Conservation (phyloP, 2,797 vertebrate genomes). For the Remorina albescens region DNA sequence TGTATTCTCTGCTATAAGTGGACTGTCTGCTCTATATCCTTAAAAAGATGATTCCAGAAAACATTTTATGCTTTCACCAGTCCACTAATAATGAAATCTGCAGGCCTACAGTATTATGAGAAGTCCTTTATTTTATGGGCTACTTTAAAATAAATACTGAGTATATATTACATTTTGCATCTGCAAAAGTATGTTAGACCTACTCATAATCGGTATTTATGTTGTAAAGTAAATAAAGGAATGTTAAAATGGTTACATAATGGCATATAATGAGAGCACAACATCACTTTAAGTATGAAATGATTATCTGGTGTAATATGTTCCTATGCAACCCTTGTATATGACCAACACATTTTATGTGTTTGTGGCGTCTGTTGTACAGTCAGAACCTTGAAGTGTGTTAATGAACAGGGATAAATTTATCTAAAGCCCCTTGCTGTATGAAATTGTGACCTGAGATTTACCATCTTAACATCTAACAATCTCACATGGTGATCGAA, state of each 20-base stretch:
- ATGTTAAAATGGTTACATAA: too few relatives aligned
- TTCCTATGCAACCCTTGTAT: neutral
- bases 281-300: neutral
- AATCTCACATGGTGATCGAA: slow-evolving; percentile 3
- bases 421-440: neutral
- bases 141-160: too few relatives aligned
- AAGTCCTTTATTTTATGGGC: neutral
- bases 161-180: too few relatives aligned
- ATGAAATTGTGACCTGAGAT: neutral
- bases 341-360: neutral
- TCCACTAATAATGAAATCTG: too few relatives aligned
- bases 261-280: too few relatives aligned
- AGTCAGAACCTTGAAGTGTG: neutral
- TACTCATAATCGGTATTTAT: too few relatives aligned
- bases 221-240: too few relatives aligned
- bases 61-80: too few relatives aligned
- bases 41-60: too few relatives aligned
- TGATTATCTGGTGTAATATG: neutral
- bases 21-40: neutral
- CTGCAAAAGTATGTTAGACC: too few relatives aligned
- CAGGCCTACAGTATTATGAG: too few relatives aligned
- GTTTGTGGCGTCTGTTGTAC: neutral
- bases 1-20: too few relatives aligned
- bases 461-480: slow-evolving; percentile 10
- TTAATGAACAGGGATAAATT: slow-evolving; percentile 1